Conservation (phyloP, 2,888 invertebrate species). For the Gisinianus flammeolus region DNA sequence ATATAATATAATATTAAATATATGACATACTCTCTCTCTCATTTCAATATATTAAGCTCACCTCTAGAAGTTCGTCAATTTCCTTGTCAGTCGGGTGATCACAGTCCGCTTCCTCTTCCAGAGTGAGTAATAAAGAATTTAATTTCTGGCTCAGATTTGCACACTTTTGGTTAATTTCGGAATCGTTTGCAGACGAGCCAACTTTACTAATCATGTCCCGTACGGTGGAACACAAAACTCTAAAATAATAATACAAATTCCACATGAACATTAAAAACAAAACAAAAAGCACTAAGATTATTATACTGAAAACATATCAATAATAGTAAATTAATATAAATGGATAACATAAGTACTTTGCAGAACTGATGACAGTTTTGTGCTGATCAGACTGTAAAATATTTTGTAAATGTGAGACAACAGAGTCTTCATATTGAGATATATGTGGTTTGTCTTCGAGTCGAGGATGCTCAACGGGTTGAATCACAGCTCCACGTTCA, state of each 20-base stretch:
- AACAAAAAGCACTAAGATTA: neutral
- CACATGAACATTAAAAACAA: constrained; percentile 22
- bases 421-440: constrained; percentile 77
- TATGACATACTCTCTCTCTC: neutral
- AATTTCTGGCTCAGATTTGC: constrained; percentile 77
- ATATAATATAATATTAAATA: too few species aligned
- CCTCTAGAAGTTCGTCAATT: constrained; percentile 21
- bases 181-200: constrained; percentile 59
- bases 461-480: constrained; percentile 44
- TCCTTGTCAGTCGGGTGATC: constrained; percentile 32
- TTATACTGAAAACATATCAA: neutral
- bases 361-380: constrained; percentile 73
- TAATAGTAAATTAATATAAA: constrained; percentile 29
- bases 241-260: constrained; percentile 58
- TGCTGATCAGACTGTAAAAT: constrained; percentile 84
- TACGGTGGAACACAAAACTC: constrained; percentile 77
- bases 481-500: constrained; percentile 59
- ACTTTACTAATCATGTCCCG: constrained; percentile 73
- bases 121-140: constrained; percentile 73
- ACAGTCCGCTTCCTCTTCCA: constrained; percentile 71
- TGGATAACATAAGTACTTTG: constrained; percentile 66
- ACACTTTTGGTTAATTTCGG: constrained; percentile 69
- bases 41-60: neutral
- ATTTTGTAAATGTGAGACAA: constrained; percentile 80
- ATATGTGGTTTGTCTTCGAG: constrained; percentile 63